phyloP scores from a whole-genome alignment of 2,888 invertebrate species.

The Horisme vitalbata region DNA sequence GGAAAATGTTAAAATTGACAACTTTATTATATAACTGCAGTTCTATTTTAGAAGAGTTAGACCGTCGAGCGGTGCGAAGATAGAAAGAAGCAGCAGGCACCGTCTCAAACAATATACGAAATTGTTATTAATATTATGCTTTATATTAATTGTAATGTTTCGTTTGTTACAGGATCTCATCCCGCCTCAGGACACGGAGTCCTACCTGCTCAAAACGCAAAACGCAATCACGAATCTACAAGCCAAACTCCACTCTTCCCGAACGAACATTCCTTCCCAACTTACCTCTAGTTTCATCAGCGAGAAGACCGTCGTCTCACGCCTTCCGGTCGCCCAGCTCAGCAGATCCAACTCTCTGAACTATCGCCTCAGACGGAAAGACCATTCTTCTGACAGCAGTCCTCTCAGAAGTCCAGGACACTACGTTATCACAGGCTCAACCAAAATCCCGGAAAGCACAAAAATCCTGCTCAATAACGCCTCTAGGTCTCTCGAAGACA shows the following conservation, averaged over 20 bases:
- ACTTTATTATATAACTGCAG: no score
- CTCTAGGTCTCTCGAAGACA: constrained; percentile 66
- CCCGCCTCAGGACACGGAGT: constrained; percentile 78
- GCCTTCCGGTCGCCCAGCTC: constrained; percentile 73
- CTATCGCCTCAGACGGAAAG: constrained; percentile 69
- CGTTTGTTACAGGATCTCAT: constrained; percentile 75
- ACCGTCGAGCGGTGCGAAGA: no score
- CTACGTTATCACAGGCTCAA: constrained; percentile 74
- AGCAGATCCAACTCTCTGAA: constrained; percentile 76
- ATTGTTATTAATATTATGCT: no score
- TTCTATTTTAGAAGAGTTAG: no score
- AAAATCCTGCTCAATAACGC: constrained; percentile 64
- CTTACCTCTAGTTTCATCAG: constrained; percentile 72
- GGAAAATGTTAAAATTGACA: no score
- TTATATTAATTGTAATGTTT: constrained; percentile 1
- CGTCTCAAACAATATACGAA: no score
- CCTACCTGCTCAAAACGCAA: constrained; percentile 83
- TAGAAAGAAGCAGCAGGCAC: no score
- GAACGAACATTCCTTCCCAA: constrained; percentile 59
- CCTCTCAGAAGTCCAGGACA: constrained; percentile 73
- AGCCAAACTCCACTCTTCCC: constrained; percentile 77
- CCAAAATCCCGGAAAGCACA: constrained; percentile 60
- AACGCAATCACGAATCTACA: constrained; percentile 84
- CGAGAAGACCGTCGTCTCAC: constrained; percentile 71
- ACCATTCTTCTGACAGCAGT: constrained; percentile 65